Evolutionary conservation across 2,113 vertebrate species (phyloP).

Genomic region (Dendrocopos noguchii): DNA sequence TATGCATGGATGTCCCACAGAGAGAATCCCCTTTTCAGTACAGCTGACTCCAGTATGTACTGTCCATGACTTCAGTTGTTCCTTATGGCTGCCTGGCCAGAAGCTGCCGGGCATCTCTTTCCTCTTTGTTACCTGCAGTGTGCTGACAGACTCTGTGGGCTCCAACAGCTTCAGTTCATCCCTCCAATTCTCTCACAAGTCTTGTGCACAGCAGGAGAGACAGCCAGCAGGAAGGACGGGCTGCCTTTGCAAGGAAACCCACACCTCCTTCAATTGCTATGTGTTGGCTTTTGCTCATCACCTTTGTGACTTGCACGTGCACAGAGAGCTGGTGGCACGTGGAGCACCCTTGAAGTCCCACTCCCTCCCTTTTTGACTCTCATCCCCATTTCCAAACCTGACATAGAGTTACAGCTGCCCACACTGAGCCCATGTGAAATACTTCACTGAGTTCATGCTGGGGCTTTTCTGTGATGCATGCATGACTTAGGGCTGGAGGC

Average conservation of each 20-base stretch:
- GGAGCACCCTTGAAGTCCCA: background rate
- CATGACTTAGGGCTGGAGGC: background rate
- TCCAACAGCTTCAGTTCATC: background rate
- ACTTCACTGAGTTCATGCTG: fast-evolving
- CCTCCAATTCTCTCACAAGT: background rate
- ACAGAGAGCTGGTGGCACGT: background rate
- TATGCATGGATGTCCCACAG: background rate
- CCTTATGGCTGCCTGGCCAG: background rate
- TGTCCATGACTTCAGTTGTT: fast-evolving
- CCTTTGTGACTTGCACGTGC: background rate
- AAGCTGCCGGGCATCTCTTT: background rate
- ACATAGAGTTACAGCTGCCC: background rate
- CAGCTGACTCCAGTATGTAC: background rate
- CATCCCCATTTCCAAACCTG: background rate
- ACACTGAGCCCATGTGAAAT: background rate
- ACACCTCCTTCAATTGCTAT: background rate
- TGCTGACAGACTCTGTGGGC: background rate
- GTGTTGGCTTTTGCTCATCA: background rate
- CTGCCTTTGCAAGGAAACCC: background rate
- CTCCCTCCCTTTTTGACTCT: background rate
- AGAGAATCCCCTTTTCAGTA: background rate
- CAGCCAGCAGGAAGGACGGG: background rate
- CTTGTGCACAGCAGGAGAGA: background rate
- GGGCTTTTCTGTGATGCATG: background rate
- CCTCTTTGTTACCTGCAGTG: background rate